Conservation (phyloP, 2,113 vertebrate genomes). For the Hippopotamus amphibius region DNA sequence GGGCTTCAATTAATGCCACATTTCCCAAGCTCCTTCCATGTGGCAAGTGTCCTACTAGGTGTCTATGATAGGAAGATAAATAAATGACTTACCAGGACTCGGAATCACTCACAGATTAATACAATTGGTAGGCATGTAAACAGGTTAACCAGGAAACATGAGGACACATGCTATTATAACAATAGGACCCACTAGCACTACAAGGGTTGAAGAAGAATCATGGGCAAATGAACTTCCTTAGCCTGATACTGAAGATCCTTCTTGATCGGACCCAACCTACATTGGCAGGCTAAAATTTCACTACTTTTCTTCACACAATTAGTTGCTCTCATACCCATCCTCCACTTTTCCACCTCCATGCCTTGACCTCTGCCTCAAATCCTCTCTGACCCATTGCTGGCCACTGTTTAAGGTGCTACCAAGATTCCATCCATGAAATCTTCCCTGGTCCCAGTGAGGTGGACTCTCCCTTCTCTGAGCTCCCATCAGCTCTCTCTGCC, state of each 20-base stretch:
- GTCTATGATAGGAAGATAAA: background rate
- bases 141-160: background rate
- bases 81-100: background rate
- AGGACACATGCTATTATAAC: background rate
- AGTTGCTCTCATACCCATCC: background rate
- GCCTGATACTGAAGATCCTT: background rate
- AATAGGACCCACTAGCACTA: background rate
- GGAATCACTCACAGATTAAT: background rate
- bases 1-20: background rate
- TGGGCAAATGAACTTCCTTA: background rate
- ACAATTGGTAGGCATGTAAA: background rate
- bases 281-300: background rate
- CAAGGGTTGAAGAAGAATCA: background rate
- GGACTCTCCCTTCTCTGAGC: background rate
- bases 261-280: background rate
- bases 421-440: background rate
- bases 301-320: background rate
- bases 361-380: background rate
- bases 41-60: background rate
- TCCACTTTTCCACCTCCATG: background rate
- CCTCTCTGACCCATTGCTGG: background rate
- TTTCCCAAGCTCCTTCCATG: background rate
- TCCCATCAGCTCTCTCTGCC: too few species aligned
- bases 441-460: background rate
- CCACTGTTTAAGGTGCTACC: background rate